Conservation (phyloP, 2,113 vertebrate genomes). For the Probosciger aterrimus region DNA sequence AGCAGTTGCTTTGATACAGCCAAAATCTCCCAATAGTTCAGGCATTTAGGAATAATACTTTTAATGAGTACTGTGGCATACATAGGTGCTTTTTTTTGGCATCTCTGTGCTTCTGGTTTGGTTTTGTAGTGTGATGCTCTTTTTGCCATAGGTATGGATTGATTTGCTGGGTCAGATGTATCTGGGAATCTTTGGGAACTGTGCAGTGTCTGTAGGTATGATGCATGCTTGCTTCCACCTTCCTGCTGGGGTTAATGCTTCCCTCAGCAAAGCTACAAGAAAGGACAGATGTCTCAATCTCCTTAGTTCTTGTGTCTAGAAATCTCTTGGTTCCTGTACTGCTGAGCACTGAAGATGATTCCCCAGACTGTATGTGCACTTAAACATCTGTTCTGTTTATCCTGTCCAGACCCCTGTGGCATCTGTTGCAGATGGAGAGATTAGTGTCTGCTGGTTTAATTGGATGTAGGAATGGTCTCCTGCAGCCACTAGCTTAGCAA, state of each 20-base stretch:
- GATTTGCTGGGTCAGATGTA: not conserved
- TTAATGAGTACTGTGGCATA: not conserved
- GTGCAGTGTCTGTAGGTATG: not conserved
- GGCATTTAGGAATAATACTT: not conserved
- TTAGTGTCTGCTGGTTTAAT: constrained; percentile 44
- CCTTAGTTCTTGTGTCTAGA: not conserved
- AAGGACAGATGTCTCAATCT: not conserved
- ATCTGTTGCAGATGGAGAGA: constrained; percentile 48
- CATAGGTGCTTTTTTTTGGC: not conserved
- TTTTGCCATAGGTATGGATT: not conserved
- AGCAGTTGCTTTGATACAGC: not conserved
- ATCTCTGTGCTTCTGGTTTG: not conserved
- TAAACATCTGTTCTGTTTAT: constrained; percentile 42
- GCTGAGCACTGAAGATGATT: not conserved
- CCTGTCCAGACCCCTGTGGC: constrained; percentile 33
- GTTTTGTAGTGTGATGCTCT: not conserved
- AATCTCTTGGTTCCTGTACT: constrained; percentile 25
- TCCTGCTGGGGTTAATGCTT: not conserved
- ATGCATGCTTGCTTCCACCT: not conserved
- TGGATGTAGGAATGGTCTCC: not conserved
- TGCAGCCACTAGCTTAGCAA: not conserved
- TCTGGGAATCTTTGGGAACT: not conserved
- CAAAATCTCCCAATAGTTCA: not conserved
- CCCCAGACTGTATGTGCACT: not conserved
- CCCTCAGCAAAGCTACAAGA: not conserved